A percentile compares a stretch with the other conserved stretches of the same genome.
These are phyloP conservation scores for Corythornis leucogaster DNA, from an alignment of 2,797 vertebrate species.

Conservation along the genomic window DNA sequence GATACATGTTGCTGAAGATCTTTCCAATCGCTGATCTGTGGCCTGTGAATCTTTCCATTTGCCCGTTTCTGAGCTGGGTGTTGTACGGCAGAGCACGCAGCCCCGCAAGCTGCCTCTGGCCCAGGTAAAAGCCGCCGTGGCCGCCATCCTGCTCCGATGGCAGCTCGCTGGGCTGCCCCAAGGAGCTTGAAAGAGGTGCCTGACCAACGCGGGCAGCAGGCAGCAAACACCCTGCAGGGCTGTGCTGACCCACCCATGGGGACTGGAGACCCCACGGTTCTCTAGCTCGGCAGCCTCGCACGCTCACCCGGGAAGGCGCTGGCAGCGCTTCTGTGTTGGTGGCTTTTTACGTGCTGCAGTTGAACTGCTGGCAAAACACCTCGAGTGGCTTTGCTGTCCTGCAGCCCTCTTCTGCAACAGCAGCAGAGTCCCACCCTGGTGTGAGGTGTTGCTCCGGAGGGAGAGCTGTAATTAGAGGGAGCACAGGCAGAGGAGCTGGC, in stretches of 20 bases:
- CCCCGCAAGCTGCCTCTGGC: background rate
- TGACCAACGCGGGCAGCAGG: background rate
- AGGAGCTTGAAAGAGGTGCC: background rate
- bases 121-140: background rate
- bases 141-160: too few species aligned
- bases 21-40: background rate
- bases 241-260: accelerated
- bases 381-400: background rate
- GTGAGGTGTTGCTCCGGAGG: background rate
- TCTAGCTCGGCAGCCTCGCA: background rate
- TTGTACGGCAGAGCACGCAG: background rate
- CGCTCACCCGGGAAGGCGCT: background rate
- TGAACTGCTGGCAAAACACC: background rate
- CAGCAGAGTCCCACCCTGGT: background rate
- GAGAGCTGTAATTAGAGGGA: constrained; percentile 1
- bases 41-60: background rate
- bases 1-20: background rate
- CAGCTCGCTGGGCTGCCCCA: background rate
- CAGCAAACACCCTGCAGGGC: background rate
- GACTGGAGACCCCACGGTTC: background rate
- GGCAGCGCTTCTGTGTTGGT: background rate
- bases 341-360: background rate
- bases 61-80: background rate
- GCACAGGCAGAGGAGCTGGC: background rate
- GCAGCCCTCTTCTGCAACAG: background rate